Evolutionary conservation across 1,140 invertebrate genomes (phyloP).

Genomic region (Drosophila bocqueti): DNA sequence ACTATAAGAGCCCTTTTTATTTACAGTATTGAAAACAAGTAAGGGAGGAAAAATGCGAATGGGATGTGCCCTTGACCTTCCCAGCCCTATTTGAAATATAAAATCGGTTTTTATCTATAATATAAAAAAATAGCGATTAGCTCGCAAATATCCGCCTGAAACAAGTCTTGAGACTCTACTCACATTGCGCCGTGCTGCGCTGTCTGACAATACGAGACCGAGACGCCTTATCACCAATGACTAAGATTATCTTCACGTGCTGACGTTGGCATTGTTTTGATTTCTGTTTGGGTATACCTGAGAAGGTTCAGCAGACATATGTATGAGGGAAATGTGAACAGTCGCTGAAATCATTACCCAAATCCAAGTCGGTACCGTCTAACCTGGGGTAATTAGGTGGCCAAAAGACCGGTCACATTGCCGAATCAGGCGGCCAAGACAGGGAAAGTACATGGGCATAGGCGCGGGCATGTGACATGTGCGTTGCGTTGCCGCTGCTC

Average conservation of each 20-base stretch:
- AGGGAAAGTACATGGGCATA: conserved; percentile 2
- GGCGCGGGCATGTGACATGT: conserved; percentile 32
- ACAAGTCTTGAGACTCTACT: not conserved
- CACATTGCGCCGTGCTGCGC: conserved; percentile 20
- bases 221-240: conserved; percentile 12
- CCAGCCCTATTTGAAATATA: not conserved
- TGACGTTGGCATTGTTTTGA: conserved; percentile 18
- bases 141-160: not conserved
- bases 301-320: not conserved
- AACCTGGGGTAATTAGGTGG: not conserved
- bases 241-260: conserved; percentile 38
- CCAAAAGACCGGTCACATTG: conserved; percentile 50
- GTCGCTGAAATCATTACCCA: not conserved
- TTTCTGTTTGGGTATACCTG: conserved; percentile 1
- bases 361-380: conserved; percentile 2
- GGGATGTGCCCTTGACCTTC: not conserved
- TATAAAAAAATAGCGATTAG: not conserved
- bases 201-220: not conserved
- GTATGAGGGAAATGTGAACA: not conserved
- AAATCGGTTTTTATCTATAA: not conserved
- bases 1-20: not conserved
- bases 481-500: not conserved
- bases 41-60: not conserved
- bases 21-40: not conserved
- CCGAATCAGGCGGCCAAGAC: conserved; percentile 23